A percentile compares a stretch with the other conserved stretches of the same genome.
phyloP scores from a whole-genome alignment of 1,140 invertebrate genomes.

The Pachypeltis micranthus region DNA sequence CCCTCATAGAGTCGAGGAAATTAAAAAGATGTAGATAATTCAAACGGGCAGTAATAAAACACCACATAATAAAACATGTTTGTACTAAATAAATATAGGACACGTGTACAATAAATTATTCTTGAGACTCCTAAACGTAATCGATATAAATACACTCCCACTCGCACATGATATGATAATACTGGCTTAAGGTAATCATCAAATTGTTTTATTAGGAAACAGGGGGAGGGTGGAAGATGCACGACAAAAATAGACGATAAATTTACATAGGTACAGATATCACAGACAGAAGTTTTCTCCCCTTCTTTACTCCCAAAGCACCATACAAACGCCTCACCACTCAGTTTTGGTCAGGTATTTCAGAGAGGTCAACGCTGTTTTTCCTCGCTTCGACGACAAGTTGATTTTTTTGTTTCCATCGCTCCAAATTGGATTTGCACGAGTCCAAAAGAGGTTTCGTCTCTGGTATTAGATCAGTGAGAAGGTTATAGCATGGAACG shows the following conservation, averaged over 20 bases:
- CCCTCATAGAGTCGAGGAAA: too few species aligned
- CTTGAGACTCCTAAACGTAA: not conserved
- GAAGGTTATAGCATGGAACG: conserved; percentile 62
- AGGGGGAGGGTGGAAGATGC: not conserved
- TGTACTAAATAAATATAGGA: conserved; percentile 3
- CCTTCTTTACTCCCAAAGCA: not conserved
- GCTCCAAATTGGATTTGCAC: conserved; percentile 44
- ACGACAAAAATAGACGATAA: conserved; percentile 8
- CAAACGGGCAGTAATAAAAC: too few species aligned
- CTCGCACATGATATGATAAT: conserved; percentile 1
- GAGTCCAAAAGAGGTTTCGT: conserved; percentile 57
- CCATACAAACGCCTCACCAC: not conserved
- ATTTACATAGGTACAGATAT: conserved; percentile 10
- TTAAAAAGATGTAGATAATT: too few species aligned
- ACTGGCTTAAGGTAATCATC: conserved; percentile 7
- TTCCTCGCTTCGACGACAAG: conserved; percentile 2
- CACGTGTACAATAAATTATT: not conserved
- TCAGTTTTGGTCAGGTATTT: not conserved
- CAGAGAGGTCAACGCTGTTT: not conserved
- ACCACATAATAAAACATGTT: too few species aligned
- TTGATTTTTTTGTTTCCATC: conserved; percentile 37
- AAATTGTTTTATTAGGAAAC: not conserved
- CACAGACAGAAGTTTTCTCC: conserved; percentile 6
- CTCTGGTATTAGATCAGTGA: conserved; percentile 54
- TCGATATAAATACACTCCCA: not conserved